Base-by-base conservation (phyloP, 2,113 vertebrate genomes). In the Microcebus griseorufus region DNA sequence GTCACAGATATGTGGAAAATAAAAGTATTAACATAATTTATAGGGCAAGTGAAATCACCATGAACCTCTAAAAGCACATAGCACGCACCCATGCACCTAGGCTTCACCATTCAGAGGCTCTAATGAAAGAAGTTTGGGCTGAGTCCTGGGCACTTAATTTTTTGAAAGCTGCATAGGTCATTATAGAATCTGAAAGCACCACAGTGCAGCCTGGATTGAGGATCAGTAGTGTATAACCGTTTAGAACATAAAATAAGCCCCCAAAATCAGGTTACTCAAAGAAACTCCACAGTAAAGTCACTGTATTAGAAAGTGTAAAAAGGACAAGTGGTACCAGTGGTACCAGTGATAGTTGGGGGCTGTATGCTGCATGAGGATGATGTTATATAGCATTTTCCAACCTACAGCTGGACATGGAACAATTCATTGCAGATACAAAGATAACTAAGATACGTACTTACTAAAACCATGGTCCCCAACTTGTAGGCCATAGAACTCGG, bases 231-330 rank as follows among this genome's bases (percentile, higher is more conserved):
- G 53, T 53, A 27, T 13, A 93, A 48, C 9, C 65, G 32, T 60
- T 93, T 79, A 87, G 90, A 86, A 87, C 48, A 92, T 39, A 93
- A 88, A 88, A 85, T 60, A 60, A 95, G 51, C 42, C 9, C 13
- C 76, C 82, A 53, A 25, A 86, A 34, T 65, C n/a, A 88, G 80
- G 34, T 1, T 34, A 18, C 45, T 88, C 6, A 72, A 95, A 65
- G 72, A 93, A 95, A 90, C 7, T 85, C 32, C 17, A 22, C 6
- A 84, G 17, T 83, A 58, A 90, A 93, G 81, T 75, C 27, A 85
- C 6, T 93, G 13, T 25, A 37, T 18, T 51, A 69, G 42, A 94
- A 65, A 73, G 34, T 48, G 81, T 72, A 20, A 80, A 69, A 94
- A 78, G 72, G n/a, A 37, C 16, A 62, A 92, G 20, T 83, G 89